Evolutionary conservation across 2,888 invertebrate genomes (phyloP).

Genomic region (Parnassius smintheus): DNA sequence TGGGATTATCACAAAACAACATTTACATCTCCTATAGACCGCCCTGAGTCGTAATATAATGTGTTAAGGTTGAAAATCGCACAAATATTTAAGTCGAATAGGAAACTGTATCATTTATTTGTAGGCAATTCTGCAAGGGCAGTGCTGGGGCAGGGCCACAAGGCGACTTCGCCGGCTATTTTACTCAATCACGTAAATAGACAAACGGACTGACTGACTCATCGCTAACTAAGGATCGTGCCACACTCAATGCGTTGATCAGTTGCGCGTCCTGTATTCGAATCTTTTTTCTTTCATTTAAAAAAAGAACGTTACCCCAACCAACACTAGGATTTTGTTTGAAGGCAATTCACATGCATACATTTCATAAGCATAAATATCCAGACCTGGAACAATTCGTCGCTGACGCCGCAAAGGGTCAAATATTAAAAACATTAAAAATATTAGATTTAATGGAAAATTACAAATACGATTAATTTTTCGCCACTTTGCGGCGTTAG

Average conservation of each 20-base stretch:
- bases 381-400: no score
- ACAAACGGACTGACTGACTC: slow-evolving; percentile 20
- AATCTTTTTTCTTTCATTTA: no score
- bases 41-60: background rate
- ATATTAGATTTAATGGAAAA: no score
- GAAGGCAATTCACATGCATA: no score
- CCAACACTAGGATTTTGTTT: no score
- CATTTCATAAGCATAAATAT: no score
- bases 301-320: no score
- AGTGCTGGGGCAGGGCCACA: slow-evolving; percentile 17
- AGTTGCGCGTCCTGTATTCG: no score
- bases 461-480: no score
- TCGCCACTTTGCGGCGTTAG: no score
- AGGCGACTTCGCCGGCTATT: slow-evolving; percentile 13
- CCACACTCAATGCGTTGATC: background rate
- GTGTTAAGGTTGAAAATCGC: slow-evolving; percentile 3
- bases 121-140: slow-evolving; percentile 21
- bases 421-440: no score
- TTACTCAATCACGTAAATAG: slow-evolving; percentile 25
- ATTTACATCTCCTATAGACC: background rate
- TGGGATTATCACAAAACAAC: slow-evolving; percentile 31
- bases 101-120: slow-evolving; percentile 1
- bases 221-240: slow-evolving; percentile 10
- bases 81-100: background rate
- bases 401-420: no score